Evolutionary conservation across 2,113 vertebrate species (phyloP).

Genomic region (Amblyornis subalaris): DNA sequence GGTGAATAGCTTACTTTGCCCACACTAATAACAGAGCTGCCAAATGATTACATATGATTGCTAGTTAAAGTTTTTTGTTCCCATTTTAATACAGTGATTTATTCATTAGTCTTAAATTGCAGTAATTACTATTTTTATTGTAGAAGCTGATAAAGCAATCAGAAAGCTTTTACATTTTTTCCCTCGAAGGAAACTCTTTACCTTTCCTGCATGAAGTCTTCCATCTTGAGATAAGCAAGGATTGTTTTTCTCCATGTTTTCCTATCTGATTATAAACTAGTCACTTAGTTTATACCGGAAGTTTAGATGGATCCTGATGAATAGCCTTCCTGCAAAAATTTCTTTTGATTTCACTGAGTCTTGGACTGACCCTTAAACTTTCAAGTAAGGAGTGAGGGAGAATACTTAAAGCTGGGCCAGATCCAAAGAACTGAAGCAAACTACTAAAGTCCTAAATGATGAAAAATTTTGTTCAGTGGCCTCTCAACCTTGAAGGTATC

Average conservation of each 20-base stretch:
- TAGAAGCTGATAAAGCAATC: conserved; percentile 43
- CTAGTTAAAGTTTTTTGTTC: conserved; percentile 39
- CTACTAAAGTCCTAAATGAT: background rate
- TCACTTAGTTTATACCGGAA: background rate
- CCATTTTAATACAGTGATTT: conserved; percentile 35
- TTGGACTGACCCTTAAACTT: background rate
- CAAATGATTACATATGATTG: conserved; percentile 4
- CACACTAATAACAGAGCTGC: background rate
- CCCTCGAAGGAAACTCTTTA: background rate
- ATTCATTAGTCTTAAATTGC: conserved; percentile 53
- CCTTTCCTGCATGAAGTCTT: background rate
- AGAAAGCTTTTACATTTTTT: conserved; percentile 1
- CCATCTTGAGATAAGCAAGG: background rate
- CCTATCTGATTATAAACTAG: background rate
- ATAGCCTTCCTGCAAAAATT: background rate
- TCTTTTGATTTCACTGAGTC: background rate
- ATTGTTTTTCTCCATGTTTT: background rate
- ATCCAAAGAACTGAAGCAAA: conserved; percentile 4
- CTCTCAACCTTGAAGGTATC: background rate
- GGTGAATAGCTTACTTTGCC: conserved; percentile 3
- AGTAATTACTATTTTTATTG: conserved; percentile 57
- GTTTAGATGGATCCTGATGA: background rate
- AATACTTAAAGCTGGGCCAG: background rate
- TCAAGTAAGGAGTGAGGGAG: background rate
- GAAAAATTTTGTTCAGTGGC: background rate